Evolutionary conservation across 2,113 vertebrate genomes (phyloP).

Genomic region (Megatriorchis doriae): DNA sequence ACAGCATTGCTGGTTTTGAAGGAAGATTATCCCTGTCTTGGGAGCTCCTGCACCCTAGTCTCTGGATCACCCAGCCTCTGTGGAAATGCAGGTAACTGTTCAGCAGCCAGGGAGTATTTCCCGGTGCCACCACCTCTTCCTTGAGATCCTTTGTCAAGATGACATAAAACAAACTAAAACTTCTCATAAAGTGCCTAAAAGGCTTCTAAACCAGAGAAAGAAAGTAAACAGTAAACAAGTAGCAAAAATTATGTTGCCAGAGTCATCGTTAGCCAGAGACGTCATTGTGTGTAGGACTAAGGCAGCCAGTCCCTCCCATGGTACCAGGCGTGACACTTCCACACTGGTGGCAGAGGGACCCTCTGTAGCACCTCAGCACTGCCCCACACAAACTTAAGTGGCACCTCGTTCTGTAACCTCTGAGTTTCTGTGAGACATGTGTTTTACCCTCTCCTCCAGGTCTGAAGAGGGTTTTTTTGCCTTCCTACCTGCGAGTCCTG

Average conservation of each 20-base stretch:
- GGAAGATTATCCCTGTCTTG: neutral
- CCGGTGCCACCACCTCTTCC: neutral
- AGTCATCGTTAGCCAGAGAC: neutral
- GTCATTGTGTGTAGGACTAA: neutral
- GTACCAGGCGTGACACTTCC: neutral
- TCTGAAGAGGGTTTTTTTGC: neutral
- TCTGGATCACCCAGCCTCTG: neutral
- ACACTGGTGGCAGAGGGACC: accelerated
- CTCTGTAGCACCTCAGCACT: neutral
- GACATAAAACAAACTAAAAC: neutral
- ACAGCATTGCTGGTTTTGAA: neutral
- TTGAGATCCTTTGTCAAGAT: neutral
- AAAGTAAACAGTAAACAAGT: neutral
- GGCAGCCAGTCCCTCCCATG: neutral
- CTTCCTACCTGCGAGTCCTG: neutral
- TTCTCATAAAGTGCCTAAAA: neutral
- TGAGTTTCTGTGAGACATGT: neutral
- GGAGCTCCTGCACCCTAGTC: neutral
- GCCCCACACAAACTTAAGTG: neutral
- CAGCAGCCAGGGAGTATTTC: neutral
- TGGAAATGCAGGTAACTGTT: neutral
- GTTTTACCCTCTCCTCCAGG: neutral
- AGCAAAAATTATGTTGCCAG: neutral
- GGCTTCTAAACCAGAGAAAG: neutral
- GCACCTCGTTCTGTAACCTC: neutral